Conservation (phyloP, 1,140 invertebrate species). For the Grapholita molesta region DNA sequence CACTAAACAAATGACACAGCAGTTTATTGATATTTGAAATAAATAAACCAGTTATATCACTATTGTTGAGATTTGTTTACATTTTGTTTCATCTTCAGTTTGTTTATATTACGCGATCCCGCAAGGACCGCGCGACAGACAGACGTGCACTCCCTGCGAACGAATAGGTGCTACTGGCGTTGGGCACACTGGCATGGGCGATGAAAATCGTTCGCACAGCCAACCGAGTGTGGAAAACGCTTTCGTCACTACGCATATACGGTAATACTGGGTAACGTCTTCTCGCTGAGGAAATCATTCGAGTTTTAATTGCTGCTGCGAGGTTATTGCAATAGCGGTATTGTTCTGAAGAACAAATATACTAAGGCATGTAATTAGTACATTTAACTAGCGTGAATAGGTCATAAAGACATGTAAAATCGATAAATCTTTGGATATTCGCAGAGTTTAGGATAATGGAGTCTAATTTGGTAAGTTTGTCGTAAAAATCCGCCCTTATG, state of each 20-base stretch:
- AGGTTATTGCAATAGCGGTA: slow-evolving; percentile 12
- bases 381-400: neutral
- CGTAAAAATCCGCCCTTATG: too few species aligned
- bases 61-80: neutral
- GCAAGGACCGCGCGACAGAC: slow-evolving; percentile 32
- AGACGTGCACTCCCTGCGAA: slow-evolving; percentile 22
- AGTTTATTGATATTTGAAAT: neutral
- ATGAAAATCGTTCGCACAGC: slow-evolving; percentile 40
- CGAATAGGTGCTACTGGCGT: slow-evolving; percentile 21
- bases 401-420: too few species aligned
- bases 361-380: neutral
- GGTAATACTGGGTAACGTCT: slow-evolving; percentile 17
- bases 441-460: too few species aligned
- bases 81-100: neutral
- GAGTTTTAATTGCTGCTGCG: slow-evolving; percentile 10
- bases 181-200: too few species aligned
- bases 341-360: slow-evolving; percentile 2
- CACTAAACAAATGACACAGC: slow-evolving; percentile 1
- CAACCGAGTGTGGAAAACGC: slow-evolving; percentile 46
- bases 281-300: slow-evolving; percentile 17
- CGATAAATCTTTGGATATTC: too few species aligned
- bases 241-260: slow-evolving; percentile 30
- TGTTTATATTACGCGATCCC: slow-evolving; percentile 32
- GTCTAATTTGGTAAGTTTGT: too few species aligned
- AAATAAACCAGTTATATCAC: neutral